phyloP scores from a whole-genome alignment of 2,888 invertebrate genomes.

The Drosophila planitibia region DNA sequence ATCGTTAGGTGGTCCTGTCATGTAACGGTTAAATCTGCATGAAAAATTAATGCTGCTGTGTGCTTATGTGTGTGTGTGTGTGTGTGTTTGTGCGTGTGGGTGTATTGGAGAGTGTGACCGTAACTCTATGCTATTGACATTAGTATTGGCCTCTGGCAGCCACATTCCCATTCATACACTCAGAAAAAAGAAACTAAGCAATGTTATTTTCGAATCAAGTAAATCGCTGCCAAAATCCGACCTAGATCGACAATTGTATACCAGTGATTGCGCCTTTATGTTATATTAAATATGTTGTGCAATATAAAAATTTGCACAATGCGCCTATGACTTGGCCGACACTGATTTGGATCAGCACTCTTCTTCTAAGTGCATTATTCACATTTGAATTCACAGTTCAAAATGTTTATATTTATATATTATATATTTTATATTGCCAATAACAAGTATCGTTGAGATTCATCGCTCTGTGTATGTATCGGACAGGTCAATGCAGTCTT shows the following conservation, averaged over 20 bases:
- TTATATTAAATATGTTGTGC: not conserved
- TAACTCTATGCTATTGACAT: conserved; percentile 46
- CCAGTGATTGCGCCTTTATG: not conserved
- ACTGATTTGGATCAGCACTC: not conserved
- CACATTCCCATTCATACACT: conserved; percentile 9
- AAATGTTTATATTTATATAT: conserved; percentile 32
- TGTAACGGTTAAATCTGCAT: conserved; percentile 80
- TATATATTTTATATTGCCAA: conserved; percentile 29
- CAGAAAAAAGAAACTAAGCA: not conserved
- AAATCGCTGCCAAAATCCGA: not conserved
- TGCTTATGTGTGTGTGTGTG: conserved; percentile 23
- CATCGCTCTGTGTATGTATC: conserved; percentile 10
- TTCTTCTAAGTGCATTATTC: not conserved
- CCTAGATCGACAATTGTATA: not conserved
- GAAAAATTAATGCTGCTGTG: conserved; percentile 71
- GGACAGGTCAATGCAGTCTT: conserved; percentile 36
- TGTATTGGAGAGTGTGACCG: not conserved
- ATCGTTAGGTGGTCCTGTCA: conserved; percentile 73
- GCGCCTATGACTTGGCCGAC: not conserved
- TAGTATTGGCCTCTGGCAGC: conserved; percentile 52
- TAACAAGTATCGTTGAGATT: conserved; percentile 33
- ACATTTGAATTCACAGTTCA: conserved; percentile 12
- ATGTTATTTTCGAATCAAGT: not conserved
- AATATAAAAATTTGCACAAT: not conserved
- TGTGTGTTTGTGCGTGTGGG: not conserved